Base-by-base conservation (phyloP, 2,888 invertebrate genomes). In the Hesperia comma region DNA sequence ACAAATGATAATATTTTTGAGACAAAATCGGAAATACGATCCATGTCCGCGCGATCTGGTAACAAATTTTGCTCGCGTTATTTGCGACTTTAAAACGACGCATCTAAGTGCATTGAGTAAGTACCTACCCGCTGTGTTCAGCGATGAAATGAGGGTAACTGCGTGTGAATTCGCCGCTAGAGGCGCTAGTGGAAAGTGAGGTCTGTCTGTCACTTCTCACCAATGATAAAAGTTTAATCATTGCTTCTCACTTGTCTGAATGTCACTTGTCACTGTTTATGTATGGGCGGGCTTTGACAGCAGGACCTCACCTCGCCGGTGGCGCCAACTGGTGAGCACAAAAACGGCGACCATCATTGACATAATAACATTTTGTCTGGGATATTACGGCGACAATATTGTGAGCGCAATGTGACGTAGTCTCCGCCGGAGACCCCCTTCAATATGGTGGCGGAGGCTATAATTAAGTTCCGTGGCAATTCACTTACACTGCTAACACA, bases 351-450 rank as follows among this genome's bases (percentile, higher is more conserved):
- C n/a, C n/a, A n/a, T n/a, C n/a, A n/a, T n/a, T n/a, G n/a, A n/a
- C n/a, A n/a, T 61, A 49, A 26, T 61, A 33, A 33, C n/a, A 37
- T 61, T 61, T 21, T 37, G 37, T 37, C 8, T n/a, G 19, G 37
- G 61, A 61, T 37, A 61, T 53, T 21, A 51, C 37, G 21, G 21
- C 51, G 51, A 61, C 40, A 61, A 61, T 40, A n/a, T 61, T 53
- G 61, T 61, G 53, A 61, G 12, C 21, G 40, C n/a, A n/a, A 61
- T 21, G 0, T 40, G 26, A 40, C 37, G 6, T 17, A n/a, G 60
- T 37, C 19, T 19, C 37, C 19, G 21, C 10, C 21, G 26, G 37
- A 46, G 5, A 4, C 7, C 41, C 15, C 19, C 8, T 41, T 15
- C 61, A 15, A 37, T 61, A 12, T 21, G 41, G 10, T 12, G 41